Evolutionary conservation across 2,888 invertebrate genomes (phyloP).

Genomic region (Spicauda simplicius): DNA sequence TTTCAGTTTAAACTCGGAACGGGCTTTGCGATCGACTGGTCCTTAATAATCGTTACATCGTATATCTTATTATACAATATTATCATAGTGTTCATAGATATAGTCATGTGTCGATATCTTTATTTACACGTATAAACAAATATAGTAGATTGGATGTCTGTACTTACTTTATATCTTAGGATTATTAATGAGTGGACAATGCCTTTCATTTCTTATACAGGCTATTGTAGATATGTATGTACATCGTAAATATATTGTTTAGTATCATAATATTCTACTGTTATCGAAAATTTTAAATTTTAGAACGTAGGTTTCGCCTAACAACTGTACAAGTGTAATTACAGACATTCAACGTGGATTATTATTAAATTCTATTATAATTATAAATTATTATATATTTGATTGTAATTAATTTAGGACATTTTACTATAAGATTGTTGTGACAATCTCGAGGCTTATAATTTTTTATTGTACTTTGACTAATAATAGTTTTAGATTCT

Average conservation of each 20-base stretch:
- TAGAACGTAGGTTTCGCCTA: constrained; percentile 6
- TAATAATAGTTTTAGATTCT: constrained; percentile 40
- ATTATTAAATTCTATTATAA: constrained; percentile 12
- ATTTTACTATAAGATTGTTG: constrained; percentile 10
- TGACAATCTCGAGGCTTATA: constrained; percentile 28
- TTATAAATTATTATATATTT: constrained; percentile 13
- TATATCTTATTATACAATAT: constrained; percentile 14
- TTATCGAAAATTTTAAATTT: constrained; percentile 6
- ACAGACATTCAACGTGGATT: constrained; percentile 22
- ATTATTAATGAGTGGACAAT: background rate
- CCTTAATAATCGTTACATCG: constrained; percentile 9
- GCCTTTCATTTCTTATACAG: background rate
- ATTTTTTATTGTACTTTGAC: constrained; percentile 23
- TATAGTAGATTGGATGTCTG: constrained; percentile 18
- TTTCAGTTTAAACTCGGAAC: too few species aligned
- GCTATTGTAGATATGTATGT: constrained; percentile 5
- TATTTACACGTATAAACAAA: constrained; percentile 17
- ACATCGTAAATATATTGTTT: constrained; percentile 1
- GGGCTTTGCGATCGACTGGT: background rate
- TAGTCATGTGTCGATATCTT: constrained; percentile 14
- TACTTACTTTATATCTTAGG: constrained; percentile 6
- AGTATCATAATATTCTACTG: background rate
- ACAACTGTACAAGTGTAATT: constrained; percentile 10
- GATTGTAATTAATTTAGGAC: constrained; percentile 10
- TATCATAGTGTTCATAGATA: constrained; percentile 18